Evolutionary conservation across 2,888 invertebrate genomes (phyloP).

Genomic region (Xylota sylvarum): DNA sequence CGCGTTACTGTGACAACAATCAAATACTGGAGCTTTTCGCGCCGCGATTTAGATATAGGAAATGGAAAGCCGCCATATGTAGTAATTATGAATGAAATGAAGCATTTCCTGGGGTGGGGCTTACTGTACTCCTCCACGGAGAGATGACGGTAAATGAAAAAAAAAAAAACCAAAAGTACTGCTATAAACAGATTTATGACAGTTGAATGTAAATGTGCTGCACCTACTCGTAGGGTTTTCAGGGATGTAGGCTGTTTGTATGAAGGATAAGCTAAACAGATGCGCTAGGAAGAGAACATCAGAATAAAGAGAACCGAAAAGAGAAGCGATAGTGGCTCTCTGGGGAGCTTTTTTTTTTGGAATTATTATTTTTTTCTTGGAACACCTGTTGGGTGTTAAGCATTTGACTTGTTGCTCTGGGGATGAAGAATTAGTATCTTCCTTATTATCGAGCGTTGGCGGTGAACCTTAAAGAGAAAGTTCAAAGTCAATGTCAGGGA

Average conservation of each 20-base stretch:
- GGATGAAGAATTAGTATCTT: not conserved
- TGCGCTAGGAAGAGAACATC: not conserved
- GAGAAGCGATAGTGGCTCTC: constrained; percentile 8
- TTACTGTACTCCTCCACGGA: constrained; percentile 26
- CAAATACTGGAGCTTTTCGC: constrained; percentile 39
- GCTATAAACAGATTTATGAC: constrained; percentile 10
- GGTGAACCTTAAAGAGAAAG: constrained; percentile 12
- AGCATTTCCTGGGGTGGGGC: constrained; percentile 28
- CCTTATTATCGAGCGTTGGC: constrained; percentile 6
- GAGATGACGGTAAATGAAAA: not conserved
- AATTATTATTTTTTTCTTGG: not conserved
- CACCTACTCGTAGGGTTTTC: not conserved
- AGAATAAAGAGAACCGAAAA: constrained; percentile 10
- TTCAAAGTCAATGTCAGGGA: constrained; percentile 34
- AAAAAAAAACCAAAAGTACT: not conserved
- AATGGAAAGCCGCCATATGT: constrained; percentile 17
- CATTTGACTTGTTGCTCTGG: constrained; percentile 43
- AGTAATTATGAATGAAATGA: constrained; percentile 65
- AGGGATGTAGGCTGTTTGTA: not conserved
- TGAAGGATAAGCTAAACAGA: not conserved
- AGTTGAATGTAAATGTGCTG: not conserved
- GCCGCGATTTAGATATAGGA: constrained; percentile 37
- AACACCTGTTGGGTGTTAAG: constrained; percentile 42
- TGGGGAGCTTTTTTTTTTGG: not conserved
- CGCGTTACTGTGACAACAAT: constrained; percentile 50